Conservation (phyloP, 1,140 invertebrate genomes). For the Pachypeltis micranthus region DNA sequence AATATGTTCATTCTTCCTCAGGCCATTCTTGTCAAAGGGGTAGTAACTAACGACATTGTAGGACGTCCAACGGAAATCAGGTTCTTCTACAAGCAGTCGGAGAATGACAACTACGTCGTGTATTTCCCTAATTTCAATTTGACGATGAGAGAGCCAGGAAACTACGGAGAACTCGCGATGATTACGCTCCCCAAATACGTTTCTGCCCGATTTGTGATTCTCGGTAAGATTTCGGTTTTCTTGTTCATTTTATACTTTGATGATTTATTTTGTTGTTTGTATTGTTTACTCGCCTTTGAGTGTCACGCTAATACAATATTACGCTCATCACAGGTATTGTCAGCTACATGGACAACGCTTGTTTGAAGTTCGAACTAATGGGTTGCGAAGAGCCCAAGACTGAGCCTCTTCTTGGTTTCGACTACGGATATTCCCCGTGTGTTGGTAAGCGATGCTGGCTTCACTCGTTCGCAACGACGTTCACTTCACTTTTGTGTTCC, state of each 20-base stretch:
- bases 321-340: conserved; percentile 53
- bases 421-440: conserved; percentile 86
- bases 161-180: conserved; percentile 89
- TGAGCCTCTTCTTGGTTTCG: conserved; percentile 78
- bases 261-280: background rate
- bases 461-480: no score
- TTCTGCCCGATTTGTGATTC: conserved; percentile 81
- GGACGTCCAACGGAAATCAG: conserved; percentile 88
- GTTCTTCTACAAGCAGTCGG: conserved; percentile 92
- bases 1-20: conserved; percentile 18
- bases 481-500: no score
- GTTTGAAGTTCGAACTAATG: conserved; percentile 90
- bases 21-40: conserved; percentile 83
- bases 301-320: background rate
- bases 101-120: conserved; percentile 87
- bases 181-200: conserved; percentile 88
- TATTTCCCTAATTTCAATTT: conserved; percentile 94
- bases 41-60: conserved; percentile 88
- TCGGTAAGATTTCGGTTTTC: conserved; percentile 39
- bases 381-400: conserved; percentile 75
- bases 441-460: conserved; percentile 46
- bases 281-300: background rate
- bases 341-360: conserved; percentile 92
- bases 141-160: conserved; percentile 83
- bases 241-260: background rate